A percentile compares a stretch with the other conserved stretches of the same genome.
Evolutionary conservation across 2,888 invertebrate genomes (phyloP).

Genomic region (Hoplodrina ambigua): DNA sequence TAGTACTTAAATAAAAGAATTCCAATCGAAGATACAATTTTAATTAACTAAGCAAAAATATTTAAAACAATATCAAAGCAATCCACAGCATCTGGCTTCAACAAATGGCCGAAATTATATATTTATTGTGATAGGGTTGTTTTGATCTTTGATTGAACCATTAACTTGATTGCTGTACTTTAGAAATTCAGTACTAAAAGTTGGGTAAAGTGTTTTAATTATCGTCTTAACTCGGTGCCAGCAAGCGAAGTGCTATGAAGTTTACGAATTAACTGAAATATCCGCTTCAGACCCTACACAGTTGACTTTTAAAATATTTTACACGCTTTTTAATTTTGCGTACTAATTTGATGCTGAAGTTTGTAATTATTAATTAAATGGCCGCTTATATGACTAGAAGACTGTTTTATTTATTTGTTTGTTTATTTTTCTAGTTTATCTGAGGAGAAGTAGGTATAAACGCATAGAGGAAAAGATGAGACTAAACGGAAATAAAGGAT

Average conservation of each 20-base stretch:
- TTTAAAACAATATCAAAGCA: slow-evolving; percentile 60
- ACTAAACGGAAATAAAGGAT: no score
- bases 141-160: slow-evolving; percentile 88
- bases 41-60: slow-evolving; percentile 50
- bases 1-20: background rate
- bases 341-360: slow-evolving; percentile 53
- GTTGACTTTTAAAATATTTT: slow-evolving; percentile 77
- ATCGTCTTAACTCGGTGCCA: slow-evolving; percentile 86
- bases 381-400: background rate
- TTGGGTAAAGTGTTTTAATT: slow-evolving; percentile 89
- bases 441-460: background rate
- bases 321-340: slow-evolving; percentile 68
- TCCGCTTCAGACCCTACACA: slow-evolving; percentile 78
- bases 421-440: background rate
- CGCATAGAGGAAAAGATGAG: no score
- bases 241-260: slow-evolving; percentile 84
- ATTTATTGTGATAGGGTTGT: slow-evolving; percentile 85
- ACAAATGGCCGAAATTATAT: slow-evolving; percentile 77
- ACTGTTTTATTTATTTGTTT: slow-evolving; percentile 1
- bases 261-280: slow-evolving; percentile 89
- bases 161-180: slow-evolving; percentile 88
- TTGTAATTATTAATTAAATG: slow-evolving; percentile 51
- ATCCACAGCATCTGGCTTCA: slow-evolving; percentile 68
- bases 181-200: slow-evolving; percentile 88
- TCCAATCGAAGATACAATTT: slow-evolving; percentile 26